Percentiles rank a stretch among this genome's conserved stretches.
Evolutionary conservation across 2,113 vertebrate species (phyloP).

Genomic region (Polypterus bichir): DNA sequence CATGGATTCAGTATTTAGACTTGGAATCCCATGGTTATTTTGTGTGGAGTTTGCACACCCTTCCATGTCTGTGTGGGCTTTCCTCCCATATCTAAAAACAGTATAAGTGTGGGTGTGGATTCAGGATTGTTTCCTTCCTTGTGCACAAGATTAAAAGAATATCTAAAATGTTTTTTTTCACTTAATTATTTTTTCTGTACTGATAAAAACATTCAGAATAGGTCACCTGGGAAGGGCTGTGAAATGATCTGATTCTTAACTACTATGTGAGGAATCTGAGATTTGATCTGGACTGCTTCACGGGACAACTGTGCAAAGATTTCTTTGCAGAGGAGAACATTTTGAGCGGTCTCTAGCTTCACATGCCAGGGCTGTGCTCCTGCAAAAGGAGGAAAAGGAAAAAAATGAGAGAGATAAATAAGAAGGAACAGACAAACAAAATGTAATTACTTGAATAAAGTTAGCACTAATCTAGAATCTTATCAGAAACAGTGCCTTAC

Average conservation of each 20-base stretch:
- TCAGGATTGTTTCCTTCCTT: neutral
- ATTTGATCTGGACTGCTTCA: slow-evolving; percentile 96
- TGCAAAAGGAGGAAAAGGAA: slow-evolving; percentile 29
- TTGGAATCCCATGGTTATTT: too few species aligned
- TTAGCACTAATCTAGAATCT: too few species aligned
- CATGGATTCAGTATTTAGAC: too few species aligned
- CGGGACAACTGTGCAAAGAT: slow-evolving; percentile 93
- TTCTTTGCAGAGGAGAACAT: slow-evolving; percentile 91
- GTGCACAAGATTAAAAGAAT: neutral
- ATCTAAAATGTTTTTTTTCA: neutral
- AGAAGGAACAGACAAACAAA: too few species aligned
- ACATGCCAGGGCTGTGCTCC: slow-evolving; percentile 84
- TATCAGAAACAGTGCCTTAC: too few species aligned
- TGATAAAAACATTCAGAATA: too few species aligned
- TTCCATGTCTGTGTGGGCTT: too few species aligned
- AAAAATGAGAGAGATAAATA: too few species aligned
- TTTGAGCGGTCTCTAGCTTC: slow-evolving; percentile 86
- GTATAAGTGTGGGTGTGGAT: neutral
- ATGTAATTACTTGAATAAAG: too few species aligned
- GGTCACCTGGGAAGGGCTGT: slow-evolving; percentile 86
- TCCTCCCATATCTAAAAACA: too few species aligned
- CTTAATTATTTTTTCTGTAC: too few species aligned
- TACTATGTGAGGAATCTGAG: slow-evolving; percentile 93
- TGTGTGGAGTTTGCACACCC: too few species aligned
- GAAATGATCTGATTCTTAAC: slow-evolving; percentile 98